Conservation (phyloP, 2,797 vertebrate species). For the Myotis planiceps region DNA sequence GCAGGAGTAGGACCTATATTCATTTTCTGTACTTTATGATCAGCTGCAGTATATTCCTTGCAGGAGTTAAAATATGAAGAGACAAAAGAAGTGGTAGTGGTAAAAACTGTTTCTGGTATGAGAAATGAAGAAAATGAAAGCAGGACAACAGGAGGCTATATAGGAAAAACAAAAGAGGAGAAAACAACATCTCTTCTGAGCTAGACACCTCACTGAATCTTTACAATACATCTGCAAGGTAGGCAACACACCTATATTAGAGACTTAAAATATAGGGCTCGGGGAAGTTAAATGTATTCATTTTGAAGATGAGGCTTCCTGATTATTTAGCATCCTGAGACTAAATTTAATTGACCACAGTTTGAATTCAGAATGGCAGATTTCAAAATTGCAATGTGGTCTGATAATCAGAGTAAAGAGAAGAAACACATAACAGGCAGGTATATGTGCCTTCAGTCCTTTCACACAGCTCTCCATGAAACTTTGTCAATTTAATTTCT, state of each 20-base stretch:
- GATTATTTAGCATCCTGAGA: not conserved
- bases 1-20: not conserved
- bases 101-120: not conserved
- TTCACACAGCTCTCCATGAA: not conserved
- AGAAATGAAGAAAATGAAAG: not conserved
- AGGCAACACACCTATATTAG: not conserved
- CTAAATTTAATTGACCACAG: not conserved
- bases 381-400: constrained; percentile 13
- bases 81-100: not conserved
- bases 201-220: not conserved
- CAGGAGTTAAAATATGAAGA: not conserved
- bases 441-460: not conserved
- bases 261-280: not conserved
- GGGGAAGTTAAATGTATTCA: not conserved
- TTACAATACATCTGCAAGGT: not conserved
- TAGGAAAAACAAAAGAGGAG: not conserved
- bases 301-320: not conserved
- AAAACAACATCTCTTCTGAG: not conserved
- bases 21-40: not conserved
- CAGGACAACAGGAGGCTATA: not conserved
- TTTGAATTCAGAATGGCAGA: not conserved
- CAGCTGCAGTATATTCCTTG: not conserved
- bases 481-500: not conserved
- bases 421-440: not conserved
- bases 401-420: not conserved